These are phyloP conservation scores for Notechis scutatus DNA, from an alignment of 2,113 vertebrate species.

Conservation along the genomic window DNA sequence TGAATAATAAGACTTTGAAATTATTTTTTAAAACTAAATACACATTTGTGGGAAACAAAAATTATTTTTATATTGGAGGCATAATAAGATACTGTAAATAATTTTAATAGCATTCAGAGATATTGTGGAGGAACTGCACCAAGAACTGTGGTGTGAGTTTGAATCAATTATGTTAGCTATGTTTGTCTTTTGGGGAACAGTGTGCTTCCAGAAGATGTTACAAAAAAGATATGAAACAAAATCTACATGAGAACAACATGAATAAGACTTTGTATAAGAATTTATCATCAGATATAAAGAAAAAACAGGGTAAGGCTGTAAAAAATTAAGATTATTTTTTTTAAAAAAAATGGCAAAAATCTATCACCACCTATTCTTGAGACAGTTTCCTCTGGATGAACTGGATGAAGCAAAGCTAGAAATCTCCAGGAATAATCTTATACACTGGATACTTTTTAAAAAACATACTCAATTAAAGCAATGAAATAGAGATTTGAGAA, in stretches of 20 bases:
- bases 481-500: not conserved
- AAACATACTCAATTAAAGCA: not conserved
- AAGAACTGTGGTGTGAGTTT: not conserved
- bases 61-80: not conserved
- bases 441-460: not conserved
- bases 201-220: not conserved
- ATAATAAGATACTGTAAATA: not conserved
- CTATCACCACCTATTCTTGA: not conserved
- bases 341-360: not conserved
- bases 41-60: not conserved
- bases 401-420: not conserved
- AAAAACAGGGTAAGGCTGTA: not conserved
- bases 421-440: not conserved
- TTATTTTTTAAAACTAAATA: not conserved
- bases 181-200: not conserved
- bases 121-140: not conserved
- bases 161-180: not conserved
- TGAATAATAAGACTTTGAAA: not conserved
- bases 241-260: not conserved
- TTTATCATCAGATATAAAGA: not conserved
- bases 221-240: not conserved
- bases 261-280: not conserved
- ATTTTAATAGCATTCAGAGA: not conserved
- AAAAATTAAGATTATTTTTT: not conserved
- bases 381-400: not conserved